Conservation (phyloP, 2,797 vertebrate genomes). For the Paedocypris micromegethes region DNA sequence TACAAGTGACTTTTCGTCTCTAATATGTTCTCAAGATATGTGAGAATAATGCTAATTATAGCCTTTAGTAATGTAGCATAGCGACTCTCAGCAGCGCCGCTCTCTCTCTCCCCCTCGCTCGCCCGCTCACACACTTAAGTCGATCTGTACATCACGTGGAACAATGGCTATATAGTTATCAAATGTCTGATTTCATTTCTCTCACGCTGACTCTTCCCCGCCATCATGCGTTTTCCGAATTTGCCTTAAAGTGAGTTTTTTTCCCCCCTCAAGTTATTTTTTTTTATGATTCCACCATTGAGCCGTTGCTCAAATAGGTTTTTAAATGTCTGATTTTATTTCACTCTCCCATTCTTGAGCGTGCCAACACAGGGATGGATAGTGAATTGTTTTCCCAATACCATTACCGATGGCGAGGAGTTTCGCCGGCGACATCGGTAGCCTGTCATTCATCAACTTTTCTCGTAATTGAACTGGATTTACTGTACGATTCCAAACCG, state of each 20-base stretch:
- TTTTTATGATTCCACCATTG: no score
- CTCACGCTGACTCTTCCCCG: not conserved
- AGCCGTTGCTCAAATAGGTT: no score
- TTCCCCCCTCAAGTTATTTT: no score
- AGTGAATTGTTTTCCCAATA: not conserved
- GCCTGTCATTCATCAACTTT: not conserved
- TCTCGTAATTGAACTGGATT: conserved; percentile 3
- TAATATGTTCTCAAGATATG: conserved; percentile 64
- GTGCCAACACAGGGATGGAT: not conserved
- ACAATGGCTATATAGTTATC: conserved; percentile 61
- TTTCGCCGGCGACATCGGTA: not conserved
- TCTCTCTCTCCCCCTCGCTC: conserved; percentile 44
- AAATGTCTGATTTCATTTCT: conserved; percentile 57
- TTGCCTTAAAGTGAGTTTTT: not conserved
- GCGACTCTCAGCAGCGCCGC: conserved; percentile 47
- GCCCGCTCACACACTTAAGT: conserved; percentile 42
- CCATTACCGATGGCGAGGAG: not conserved
- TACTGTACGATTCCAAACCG: conserved; percentile 2
- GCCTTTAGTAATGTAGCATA: conserved; percentile 59
- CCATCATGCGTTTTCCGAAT: conserved; percentile 7
- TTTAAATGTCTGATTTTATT: not conserved
- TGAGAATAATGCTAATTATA: conserved; percentile 66
- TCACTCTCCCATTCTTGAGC: not conserved
- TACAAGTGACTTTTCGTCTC: conserved; percentile 56
- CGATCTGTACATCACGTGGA: conserved; percentile 51